Evolutionary conservation across 1,140 invertebrate species (phyloP).

Genomic region (Zaprionus capensis): DNA sequence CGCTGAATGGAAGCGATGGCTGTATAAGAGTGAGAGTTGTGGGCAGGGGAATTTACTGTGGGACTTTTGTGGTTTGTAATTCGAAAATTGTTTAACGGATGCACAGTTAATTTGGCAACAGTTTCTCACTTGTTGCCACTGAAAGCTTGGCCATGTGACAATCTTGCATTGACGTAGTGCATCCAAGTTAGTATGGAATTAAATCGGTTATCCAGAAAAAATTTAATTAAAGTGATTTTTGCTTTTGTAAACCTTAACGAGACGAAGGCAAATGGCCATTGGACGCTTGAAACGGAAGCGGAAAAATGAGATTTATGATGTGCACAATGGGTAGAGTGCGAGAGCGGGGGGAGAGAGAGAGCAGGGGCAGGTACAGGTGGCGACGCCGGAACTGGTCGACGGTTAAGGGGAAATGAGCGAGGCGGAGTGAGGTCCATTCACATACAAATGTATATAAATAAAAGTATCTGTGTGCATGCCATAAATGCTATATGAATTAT

Average conservation of each 20-base stretch:
- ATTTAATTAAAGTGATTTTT: conserved; percentile 48
- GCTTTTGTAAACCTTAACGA: conserved; percentile 8
- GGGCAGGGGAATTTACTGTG: conserved; percentile 17
- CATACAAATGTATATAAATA: conserved; percentile 62
- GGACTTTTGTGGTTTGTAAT: conserved; percentile 25
- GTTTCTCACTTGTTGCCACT: conserved; percentile 58
- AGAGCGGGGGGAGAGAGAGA: background rate
- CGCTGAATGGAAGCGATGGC: conserved; percentile 31
- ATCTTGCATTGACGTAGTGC: background rate
- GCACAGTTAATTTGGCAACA: conserved; percentile 26
- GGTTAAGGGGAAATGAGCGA: background rate
- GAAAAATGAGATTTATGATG: conserved; percentile 82
- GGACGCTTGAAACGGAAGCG: conserved; percentile 65
- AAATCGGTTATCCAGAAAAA: background rate
- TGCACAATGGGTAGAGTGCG: conserved; percentile 53
- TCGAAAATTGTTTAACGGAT: conserved; percentile 47
- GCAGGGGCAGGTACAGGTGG: conserved; percentile 34
- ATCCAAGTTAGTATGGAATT: conserved; percentile 1
- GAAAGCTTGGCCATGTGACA: background rate
- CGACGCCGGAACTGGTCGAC: conserved; percentile 29
- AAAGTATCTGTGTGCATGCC: conserved; percentile 69
- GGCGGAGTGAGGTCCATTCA: conserved; percentile 5
- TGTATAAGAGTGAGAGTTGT: conserved; percentile 54
- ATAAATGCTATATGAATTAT: conserved; percentile 81
- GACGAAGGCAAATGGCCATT: conserved; percentile 39